Evolutionary conservation across 2,888 invertebrate species (phyloP), one percentile per base, ranked within the genome.

Genomic region (Lissocephala sabroskyi): DNA sequence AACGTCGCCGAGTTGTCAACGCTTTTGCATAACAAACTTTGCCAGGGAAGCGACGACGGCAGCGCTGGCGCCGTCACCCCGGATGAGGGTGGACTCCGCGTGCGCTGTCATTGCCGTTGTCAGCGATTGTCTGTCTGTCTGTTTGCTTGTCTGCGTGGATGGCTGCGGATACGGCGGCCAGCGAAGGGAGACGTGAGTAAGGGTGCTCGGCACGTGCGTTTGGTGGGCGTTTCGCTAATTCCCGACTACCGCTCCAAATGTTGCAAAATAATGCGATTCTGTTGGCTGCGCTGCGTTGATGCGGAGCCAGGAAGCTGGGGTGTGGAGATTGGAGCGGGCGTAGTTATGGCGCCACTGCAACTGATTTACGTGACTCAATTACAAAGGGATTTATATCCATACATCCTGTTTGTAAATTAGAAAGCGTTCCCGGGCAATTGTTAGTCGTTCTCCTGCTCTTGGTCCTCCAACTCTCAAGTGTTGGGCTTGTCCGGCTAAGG

Each of bases 341-440:
- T n/a, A n/a, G n/a, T n/a, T n/a, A n/a, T 52, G 49, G 5, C 40
- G 29, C n/a, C 39, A 29, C 28, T 54, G 43, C 56, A 62, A 55
- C 62, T 62, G 59, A 65, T 73, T 67, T 79, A 79, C 79, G 76
- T 79, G 76, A 81, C 77, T 77, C 79, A 79, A 78, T 79, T 76
- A 71, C 63, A 64, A 70, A 36, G 64, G 60, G 64, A 70, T 75
- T 71, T 70, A 59, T 43, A 35, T 23, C 3, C 23, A 23, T 23
- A 7, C 9, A 55, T 52, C 46, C 45, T 49, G 45, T 35, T 44
- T 49, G 41, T 49, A 49, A 51, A 54, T 52, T 46, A 57, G 46
- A 49, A 53, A 40, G 33, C 40, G 43, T 41, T 44, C 33, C 13
- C 6, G 10, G 11, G 9, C 13, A 53, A 46, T 53, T 42, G 16